Base-by-base conservation (phyloP, 2,797 vertebrate species). In the Taenioides sp. region DNA sequence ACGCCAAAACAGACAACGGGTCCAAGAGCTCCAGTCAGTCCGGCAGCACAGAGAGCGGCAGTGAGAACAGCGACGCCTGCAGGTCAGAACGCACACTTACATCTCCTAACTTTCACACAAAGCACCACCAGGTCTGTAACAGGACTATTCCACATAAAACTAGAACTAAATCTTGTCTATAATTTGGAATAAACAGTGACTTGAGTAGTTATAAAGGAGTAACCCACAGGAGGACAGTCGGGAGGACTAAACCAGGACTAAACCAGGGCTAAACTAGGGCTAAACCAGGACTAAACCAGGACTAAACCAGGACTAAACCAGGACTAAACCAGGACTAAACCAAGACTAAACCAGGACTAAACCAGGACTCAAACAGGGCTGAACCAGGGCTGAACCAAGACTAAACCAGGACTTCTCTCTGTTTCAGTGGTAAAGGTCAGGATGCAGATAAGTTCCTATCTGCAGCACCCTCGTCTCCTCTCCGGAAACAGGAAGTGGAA, bases 401-500 rank as follows among this genome's bases (percentile, higher is more conserved):
- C 37, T 40, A 3, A 43, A 43, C 11, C 40, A 12, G 40, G 40
- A 43, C 40, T 43, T 11, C 40, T 43, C 40, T 61, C 61, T 83
- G 66, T 79, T 83, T 22, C 88, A 97, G 96, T 94, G 96, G 92
- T 81, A 99, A 99, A 92, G 96, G 92, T 84, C 97, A 96, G 6
- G 97, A 99, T 70, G 95, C 94, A 64, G 98, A 99, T 86, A 98
- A 98, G 90, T 97, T 97, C 83, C 92, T 97, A 82, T 95, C 97
- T 76, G 96, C 97, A 69, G 95, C 96, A 40, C 98, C 98, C 5
- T 99, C 98, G 40, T 98, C 98, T 0, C 97, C 97, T 50, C 88
- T 99, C 78, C 95, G 95, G 86, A 98, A 97, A 83, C 97, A 97
- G 83, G 98, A 99, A 84, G 91, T 99, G 55, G 98, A 99, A 92